These are phyloP conservation scores for Malurus alboscapulatus DNA, from an alignment of 2,113 vertebrate genomes.

Conservation along the genomic window DNA sequence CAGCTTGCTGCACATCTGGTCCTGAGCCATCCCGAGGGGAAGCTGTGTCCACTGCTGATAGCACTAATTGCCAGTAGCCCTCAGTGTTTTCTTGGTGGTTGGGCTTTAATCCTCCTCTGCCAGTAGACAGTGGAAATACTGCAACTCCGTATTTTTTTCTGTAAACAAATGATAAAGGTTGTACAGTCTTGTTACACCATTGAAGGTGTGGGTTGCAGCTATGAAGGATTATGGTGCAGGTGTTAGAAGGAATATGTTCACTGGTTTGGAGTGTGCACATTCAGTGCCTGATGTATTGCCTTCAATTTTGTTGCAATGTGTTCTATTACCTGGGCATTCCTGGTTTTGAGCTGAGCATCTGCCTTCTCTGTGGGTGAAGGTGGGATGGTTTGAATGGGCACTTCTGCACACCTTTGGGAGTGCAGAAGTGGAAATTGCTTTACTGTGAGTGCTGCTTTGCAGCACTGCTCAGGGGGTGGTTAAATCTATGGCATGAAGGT, in stretches of 20 bases:
- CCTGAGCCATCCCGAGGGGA: background rate
- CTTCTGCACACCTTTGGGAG: background rate
- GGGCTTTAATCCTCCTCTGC: slow-evolving; percentile 44
- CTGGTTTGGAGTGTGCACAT: background rate
- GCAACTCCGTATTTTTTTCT: background rate
- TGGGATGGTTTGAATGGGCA: background rate
- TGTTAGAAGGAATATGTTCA: too few species aligned
- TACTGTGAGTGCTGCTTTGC: background rate
- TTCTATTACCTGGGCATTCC: background rate
- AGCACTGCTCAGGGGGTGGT: background rate
- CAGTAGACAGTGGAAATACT: background rate
- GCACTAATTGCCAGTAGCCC: slow-evolving; percentile 7
- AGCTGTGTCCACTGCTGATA: background rate
- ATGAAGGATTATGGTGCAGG: background rate
- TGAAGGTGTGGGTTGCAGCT: background rate
- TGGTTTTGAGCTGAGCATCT: accelerated
- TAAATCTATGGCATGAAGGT: background rate
- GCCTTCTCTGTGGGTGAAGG: accelerated
- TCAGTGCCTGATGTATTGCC: background rate
- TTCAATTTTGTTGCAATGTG: background rate
- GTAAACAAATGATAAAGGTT: background rate
- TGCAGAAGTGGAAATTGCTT: background rate
- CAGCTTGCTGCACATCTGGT: slow-evolving; percentile 37
- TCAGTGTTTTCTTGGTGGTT: slow-evolving; percentile 13
- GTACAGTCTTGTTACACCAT: background rate